A percentile compares a stretch with the other conserved stretches of the same genome.
Evolutionary conservation across 2,797 vertebrate genomes (phyloP).

Genomic region (Ataeniobius toweri): DNA sequence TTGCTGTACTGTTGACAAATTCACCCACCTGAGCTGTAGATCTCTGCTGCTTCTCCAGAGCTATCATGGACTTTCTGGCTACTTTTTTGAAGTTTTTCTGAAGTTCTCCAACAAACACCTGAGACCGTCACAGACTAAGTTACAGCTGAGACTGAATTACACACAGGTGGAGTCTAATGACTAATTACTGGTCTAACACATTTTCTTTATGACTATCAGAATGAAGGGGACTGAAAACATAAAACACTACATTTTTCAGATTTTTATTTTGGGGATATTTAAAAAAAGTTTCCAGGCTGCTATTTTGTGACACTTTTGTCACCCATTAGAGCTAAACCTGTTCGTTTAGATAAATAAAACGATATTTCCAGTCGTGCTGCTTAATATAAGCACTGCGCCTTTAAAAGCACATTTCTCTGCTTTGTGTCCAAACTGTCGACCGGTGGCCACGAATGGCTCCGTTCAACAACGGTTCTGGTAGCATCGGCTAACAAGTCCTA

Average conservation of each 20-base stretch:
- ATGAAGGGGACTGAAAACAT: neutral
- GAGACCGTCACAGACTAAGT: neutral
- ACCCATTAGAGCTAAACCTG: neutral
- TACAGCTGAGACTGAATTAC: too few species aligned
- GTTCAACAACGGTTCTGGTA: slow-evolving; percentile 3
- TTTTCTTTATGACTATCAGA: neutral
- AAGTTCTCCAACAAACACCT: neutral
- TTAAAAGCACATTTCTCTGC: slow-evolving; percentile 68
- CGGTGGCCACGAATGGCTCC: slow-evolving; percentile 53
- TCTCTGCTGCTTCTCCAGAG: too few species aligned
- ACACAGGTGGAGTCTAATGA: neutral
- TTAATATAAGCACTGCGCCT: slow-evolving; percentile 63
- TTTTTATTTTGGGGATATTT: neutral
- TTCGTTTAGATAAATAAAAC: neutral
- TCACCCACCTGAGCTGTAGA: too few species aligned
- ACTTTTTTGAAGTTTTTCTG: neutral
- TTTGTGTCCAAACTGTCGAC: slow-evolving; percentile 36
- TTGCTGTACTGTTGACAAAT: too few species aligned
- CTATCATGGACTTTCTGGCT: too few species aligned
- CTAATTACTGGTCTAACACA: neutral
- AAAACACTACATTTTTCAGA: neutral
- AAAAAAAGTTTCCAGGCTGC: neutral
- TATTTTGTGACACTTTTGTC: neutral
- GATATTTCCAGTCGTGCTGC: neutral
- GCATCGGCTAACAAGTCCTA: neutral